phyloP scores from a whole-genome alignment of 2,888 invertebrate species.

The Coleophora deauratella region DNA sequence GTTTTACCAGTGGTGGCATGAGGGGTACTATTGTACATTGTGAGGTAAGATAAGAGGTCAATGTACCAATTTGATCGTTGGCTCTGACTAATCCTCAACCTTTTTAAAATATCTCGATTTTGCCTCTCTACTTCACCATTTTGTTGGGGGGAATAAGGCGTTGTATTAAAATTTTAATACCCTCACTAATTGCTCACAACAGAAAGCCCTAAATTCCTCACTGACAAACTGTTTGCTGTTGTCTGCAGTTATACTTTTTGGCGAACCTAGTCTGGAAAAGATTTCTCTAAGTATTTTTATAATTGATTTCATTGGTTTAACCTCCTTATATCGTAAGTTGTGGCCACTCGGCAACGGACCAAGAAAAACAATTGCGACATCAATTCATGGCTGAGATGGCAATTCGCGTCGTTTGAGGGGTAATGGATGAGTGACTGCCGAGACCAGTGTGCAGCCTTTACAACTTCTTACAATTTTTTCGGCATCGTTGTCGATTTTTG shows the following conservation, averaged over 20 bases:
- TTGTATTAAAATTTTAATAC: constrained; percentile 3
- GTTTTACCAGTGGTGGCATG: constrained; percentile 3
- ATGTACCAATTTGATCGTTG: neutral
- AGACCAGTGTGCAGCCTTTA: constrained; percentile 10
- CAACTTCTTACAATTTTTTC: constrained; percentile 10
- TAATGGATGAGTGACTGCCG: constrained; percentile 1
- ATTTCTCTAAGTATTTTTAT: constrained; percentile 6
- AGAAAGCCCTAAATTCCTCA: too few species aligned
- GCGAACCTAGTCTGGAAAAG: constrained; percentile 5
- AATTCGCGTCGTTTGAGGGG: constrained; percentile 3
- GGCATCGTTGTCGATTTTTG: too few species aligned
- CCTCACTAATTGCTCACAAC: constrained; percentile 1
- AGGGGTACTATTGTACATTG: constrained; percentile 14
- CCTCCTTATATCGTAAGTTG: too few species aligned
- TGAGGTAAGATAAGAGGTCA: constrained; percentile 1
- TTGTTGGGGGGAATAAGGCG: constrained; percentile 11
- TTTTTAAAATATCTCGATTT: constrained; percentile 8
- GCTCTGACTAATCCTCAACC: neutral
- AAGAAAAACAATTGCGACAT: constrained; percentile 17
- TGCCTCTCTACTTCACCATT: constrained; percentile 13
- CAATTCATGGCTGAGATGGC: constrained; percentile 5
- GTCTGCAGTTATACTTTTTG: constrained; percentile 1
- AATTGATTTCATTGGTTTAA: too few species aligned
- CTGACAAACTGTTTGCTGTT: too few species aligned
- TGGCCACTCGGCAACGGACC: too few species aligned